Conservation (phyloP, 2,888 invertebrate species). For the Synanthedon vespiformis region DNA sequence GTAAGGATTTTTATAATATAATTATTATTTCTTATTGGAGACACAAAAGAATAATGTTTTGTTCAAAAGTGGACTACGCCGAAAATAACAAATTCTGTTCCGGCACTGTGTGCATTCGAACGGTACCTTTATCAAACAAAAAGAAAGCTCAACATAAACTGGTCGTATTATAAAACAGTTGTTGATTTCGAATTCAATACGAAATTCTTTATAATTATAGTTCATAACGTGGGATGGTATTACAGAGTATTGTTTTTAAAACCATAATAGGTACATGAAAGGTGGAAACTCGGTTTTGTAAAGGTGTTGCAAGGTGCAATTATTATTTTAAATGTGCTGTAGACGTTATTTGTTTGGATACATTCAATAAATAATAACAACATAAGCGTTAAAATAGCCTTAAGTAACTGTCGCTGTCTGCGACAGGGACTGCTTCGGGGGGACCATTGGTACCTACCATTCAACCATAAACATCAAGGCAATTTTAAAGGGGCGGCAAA, state of each 20-base stretch:
- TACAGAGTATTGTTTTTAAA: constrained; percentile 42
- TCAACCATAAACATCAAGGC: not conserved
- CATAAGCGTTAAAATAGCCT: not conserved
- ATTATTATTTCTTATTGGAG: too few species aligned
- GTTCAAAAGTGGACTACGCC: too few species aligned
- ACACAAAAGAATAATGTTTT: too few species aligned
- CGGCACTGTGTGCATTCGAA: not conserved
- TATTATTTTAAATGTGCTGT: constrained; percentile 16
- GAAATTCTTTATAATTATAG: constrained; percentile 40
- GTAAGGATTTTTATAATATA: too few species aligned
- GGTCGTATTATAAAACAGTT: constrained; percentile 39
- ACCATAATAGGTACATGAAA: constrained; percentile 21
- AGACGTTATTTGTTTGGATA: not conserved
- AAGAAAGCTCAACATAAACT: constrained; percentile 18
- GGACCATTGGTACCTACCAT: too few species aligned
- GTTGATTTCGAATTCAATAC: constrained; percentile 45
- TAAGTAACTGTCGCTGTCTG: not conserved
- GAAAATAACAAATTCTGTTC: too few species aligned
- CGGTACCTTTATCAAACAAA: not conserved
- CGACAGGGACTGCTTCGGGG: too few species aligned
- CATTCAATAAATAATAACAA: too few species aligned
- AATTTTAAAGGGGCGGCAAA: not conserved
- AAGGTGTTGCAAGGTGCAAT: constrained; percentile 25
- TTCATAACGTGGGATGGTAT: constrained; percentile 33
- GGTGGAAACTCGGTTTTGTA: constrained; percentile 24